Base-by-base conservation (phyloP, 2,888 invertebrate genomes). In the Sipha maydis region DNA sequence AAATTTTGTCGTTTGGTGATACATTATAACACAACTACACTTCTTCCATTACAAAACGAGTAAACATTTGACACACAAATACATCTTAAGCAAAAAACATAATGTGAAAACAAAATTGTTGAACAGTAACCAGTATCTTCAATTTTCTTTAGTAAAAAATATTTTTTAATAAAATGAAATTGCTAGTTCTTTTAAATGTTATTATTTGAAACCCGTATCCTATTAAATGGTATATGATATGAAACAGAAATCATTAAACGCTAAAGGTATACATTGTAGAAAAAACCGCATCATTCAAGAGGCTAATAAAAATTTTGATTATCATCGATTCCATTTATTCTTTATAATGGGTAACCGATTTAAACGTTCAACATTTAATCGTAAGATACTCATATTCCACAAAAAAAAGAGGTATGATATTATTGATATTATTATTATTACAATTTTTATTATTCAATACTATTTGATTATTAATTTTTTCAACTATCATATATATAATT, bases 231-330 rank as follows among this genome's bases (percentile, higher is more conserved):
- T 25, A 73, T 56, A 21, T 14, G 71, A 0, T 19, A n/a, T 73
- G 61, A 54, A 54, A 73, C 19, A n/a, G 75, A 75, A 61, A 84
- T 84, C 71, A 56, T 76, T 76, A 84, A 38, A 83, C 31, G 69
- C 48, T 82, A 82, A 82, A 71, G 71, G 54, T 48, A 34, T 67
- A 28, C 21, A 69, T 73, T 34, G 34, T 83, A 56, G n/a, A n/a
- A 84, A 84, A 75, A 54, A 83, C 34, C 28, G 28, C 56, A 76
- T 2, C 11, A 11, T 31, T 21, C 34, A 34, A 34, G 54, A 19
- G 34, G 7, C 61, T 54, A 73, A n/a, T 82, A 82, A 82, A 82
- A 82, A 69, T 19, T 48, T 28, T 31, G 41, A 82, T 48, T 69
- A 69, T 31, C 41, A 41, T 69, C 19, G 38, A 67, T 1, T 80